These are phyloP conservation scores for Heterotilapia buettikoferi DNA, from an alignment of 2,113 vertebrate species.

Conservation along the genomic window DNA sequence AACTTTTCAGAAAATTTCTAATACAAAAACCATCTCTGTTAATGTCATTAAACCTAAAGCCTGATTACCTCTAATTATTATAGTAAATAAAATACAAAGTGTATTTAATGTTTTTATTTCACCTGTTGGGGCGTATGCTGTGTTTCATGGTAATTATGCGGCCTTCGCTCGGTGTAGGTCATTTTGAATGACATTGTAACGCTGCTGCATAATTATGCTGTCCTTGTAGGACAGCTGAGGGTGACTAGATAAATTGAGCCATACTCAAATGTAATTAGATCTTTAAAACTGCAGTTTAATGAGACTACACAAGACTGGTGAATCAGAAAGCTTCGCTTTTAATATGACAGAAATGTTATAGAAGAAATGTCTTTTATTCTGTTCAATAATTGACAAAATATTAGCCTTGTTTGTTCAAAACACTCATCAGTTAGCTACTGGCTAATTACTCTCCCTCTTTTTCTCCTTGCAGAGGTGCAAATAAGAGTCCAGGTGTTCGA, in stretches of 20 bases:
- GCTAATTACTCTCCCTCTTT: not conserved
- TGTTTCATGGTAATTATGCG: not conserved
- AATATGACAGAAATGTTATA: not conserved
- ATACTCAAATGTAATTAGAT: not conserved
- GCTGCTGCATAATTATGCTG: not conserved
- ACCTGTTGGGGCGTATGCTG: rapidly evolving
- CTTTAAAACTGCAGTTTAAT: not conserved
- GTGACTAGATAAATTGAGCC: not conserved
- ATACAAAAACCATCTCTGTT: not conserved
- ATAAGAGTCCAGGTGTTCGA: slow-evolving; percentile 95
- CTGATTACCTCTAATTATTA: not conserved
- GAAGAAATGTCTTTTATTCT: rapidly evolving
- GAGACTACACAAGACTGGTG: not conserved
- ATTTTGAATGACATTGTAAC: not conserved
- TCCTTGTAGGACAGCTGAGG: not conserved
- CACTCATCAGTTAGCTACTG: rapidly evolving
- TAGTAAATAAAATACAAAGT: not conserved
- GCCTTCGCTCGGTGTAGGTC: not conserved
- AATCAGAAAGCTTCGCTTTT: not conserved
- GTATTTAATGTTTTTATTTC: not conserved
- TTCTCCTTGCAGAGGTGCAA: slow-evolving; percentile 78
- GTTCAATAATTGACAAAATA: rapidly evolving
- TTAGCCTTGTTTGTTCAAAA: not conserved
- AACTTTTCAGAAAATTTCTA: not conserved
- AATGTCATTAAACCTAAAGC: not conserved